These are phyloP conservation scores for Gallinago stenura DNA, from an alignment of 2,797 vertebrate species.

Conservation along the genomic window DNA sequence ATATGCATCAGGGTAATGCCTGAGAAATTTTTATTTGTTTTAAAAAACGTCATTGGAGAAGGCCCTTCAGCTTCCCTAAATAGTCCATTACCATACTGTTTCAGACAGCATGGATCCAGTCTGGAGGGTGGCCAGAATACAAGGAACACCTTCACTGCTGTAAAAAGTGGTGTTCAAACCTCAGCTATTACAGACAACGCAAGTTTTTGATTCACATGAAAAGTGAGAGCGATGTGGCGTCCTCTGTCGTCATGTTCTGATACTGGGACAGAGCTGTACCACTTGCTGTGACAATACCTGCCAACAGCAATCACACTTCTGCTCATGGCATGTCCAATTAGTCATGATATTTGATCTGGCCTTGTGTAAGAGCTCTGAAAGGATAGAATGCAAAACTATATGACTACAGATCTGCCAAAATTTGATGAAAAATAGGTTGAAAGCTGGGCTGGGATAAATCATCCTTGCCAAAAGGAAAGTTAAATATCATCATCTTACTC, in stretches of 20 bases:
- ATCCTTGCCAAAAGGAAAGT: neutral
- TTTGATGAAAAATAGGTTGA: neutral
- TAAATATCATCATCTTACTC: neutral
- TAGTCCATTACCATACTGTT: neutral
- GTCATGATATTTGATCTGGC: neutral
- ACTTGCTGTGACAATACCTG: neutral
- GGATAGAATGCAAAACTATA: neutral
- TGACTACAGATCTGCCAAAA: neutral
- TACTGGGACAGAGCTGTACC: neutral
- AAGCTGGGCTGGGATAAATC: neutral
- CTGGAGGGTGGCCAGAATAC: neutral
- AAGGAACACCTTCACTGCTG: neutral
- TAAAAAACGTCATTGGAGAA: neutral
- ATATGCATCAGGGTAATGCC: neutral
- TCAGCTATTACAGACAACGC: neutral
- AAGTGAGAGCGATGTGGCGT: neutral
- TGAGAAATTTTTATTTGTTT: neutral
- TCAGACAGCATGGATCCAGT: neutral
- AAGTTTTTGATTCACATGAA: neutral
- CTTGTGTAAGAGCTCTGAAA: neutral
- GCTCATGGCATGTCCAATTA: neutral
- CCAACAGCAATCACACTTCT: neutral
- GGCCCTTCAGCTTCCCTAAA: neutral
- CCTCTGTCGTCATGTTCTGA: neutral
- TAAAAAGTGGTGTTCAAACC: neutral